A percentile compares a stretch with the other conserved stretches of the same genome.
phyloP scores from a whole-genome alignment of 2,113 vertebrate species.

The chimpanzee (Pan troglodytes) region DNA sequence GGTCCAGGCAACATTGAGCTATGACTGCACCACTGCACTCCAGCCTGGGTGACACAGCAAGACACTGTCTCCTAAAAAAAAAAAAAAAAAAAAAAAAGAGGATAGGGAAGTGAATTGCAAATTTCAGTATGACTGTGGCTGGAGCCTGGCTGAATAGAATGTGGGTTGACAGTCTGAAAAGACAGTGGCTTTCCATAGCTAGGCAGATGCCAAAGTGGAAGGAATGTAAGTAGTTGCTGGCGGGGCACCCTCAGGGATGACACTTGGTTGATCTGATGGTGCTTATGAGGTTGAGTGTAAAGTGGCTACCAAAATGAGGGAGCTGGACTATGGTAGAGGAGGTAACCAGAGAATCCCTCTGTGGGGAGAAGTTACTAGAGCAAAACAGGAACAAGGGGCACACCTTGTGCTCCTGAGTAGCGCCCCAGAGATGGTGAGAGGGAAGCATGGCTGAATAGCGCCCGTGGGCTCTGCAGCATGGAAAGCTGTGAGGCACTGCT shows the following conservation, averaged over 20 bases:
- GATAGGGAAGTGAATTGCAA: not conserved
- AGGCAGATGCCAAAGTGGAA: not conserved
- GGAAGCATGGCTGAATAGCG: not conserved
- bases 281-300: not conserved
- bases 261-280: not conserved
- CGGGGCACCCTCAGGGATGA: not conserved
- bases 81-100: no score
- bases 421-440: not conserved
- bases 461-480: not conserved
- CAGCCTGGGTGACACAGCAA: no score
- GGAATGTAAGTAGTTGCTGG: not conserved
- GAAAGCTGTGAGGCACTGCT: not conserved
- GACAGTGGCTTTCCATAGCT: not conserved
- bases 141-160: not conserved
- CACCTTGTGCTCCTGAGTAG: fast-evolving
- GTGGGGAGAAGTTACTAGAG: not conserved
- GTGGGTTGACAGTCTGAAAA: not conserved
- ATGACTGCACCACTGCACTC: no score
- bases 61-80: no score
- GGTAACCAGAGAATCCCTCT: conserved; percentile 44
- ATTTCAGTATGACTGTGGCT: not conserved
- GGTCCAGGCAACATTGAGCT: no score
- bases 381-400: not conserved
- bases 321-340: not conserved
- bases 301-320: not conserved